A percentile compares a stretch with the other conserved stretches of the same genome.
These are phyloP conservation scores for Hippocampus zosterae DNA, from an alignment of 2,113 vertebrate genomes.

Conservation along the genomic window DNA sequence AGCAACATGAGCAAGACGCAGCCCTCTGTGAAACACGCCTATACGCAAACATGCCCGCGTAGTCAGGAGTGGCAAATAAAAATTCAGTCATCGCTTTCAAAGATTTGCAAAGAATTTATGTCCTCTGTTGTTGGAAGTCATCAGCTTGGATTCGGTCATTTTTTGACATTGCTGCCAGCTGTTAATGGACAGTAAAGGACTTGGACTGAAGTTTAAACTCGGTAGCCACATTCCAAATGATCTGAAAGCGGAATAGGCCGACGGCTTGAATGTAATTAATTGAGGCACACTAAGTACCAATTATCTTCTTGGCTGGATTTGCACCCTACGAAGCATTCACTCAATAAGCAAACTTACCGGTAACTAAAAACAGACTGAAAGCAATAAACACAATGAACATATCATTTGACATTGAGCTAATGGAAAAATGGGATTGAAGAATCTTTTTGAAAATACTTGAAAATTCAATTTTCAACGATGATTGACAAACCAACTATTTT, in stretches of 20 bases:
- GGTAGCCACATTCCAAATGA: background rate
- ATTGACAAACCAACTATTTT: too few species aligned
- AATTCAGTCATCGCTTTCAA: slow-evolving; percentile 21
- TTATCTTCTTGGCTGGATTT: too few species aligned
- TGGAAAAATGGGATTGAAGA: too few species aligned
- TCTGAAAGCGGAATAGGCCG: background rate
- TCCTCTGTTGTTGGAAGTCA: slow-evolving; percentile 22
- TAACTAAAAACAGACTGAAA: too few species aligned
- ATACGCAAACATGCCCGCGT: slow-evolving; percentile 3
- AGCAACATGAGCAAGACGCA: slow-evolving; percentile 20
- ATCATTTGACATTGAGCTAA: too few species aligned
- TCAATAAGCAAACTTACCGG: too few species aligned
- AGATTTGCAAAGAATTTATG: slow-evolving; percentile 18
- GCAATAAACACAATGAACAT: too few species aligned
- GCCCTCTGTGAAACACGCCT: background rate
- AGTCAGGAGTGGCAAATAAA: slow-evolving; percentile 7
- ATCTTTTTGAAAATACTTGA: too few species aligned
- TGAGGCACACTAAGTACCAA: too few species aligned
- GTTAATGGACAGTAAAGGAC: background rate
- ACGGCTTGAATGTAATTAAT: too few species aligned
- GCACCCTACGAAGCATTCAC: too few species aligned
- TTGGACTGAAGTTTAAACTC: background rate
- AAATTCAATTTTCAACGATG: too few species aligned
- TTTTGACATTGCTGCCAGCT: slow-evolving; percentile 13
- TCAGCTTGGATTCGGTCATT: slow-evolving; percentile 12